phyloP scores from a whole-genome alignment of 2,113 vertebrate genomes.

The Caretta caretta region DNA sequence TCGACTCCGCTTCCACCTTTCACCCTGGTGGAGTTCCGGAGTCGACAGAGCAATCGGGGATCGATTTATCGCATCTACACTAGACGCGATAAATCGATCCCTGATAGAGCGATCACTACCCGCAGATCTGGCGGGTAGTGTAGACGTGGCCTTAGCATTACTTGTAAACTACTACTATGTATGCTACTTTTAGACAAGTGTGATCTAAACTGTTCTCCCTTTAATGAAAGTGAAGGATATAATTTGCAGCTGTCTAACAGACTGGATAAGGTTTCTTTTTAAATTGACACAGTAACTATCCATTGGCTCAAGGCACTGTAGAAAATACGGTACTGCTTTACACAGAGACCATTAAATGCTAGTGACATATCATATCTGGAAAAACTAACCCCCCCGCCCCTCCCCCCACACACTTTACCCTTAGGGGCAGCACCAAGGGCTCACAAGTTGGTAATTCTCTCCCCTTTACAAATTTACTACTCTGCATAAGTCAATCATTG shows the following conservation, averaged over 20 bases:
- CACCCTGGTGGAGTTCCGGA: too few relatives aligned
- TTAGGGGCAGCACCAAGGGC: not conserved
- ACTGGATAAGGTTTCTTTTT: not conserved
- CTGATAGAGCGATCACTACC: too few relatives aligned
- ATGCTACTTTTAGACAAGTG: not conserved
- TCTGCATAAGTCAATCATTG: not conserved
- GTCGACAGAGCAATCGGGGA: too few relatives aligned
- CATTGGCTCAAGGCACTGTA: not conserved
- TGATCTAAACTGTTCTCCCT: not conserved
- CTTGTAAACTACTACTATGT: not conserved
- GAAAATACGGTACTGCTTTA: not conserved
- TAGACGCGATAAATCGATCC: too few relatives aligned
- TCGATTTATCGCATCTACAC: too few relatives aligned
- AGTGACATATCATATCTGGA: not conserved
- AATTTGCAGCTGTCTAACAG: not conserved
- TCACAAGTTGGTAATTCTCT: not conserved
- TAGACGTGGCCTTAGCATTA: not conserved
- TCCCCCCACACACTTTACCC: not conserved
- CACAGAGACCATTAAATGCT: not conserved
- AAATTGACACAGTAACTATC: not conserved
- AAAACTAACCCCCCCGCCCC: accelerated
- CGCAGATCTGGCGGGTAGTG: too few relatives aligned
- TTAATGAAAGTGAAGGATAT: not conserved
- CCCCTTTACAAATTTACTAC: not conserved
- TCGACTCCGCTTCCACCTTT: too few relatives aligned